Percentiles rank a stretch among this genome's conserved stretches.
phyloP scores from a whole-genome alignment of 37 sponge, comb jelly and placozoan species.

The Diacarnus erythraeanus region DNA sequence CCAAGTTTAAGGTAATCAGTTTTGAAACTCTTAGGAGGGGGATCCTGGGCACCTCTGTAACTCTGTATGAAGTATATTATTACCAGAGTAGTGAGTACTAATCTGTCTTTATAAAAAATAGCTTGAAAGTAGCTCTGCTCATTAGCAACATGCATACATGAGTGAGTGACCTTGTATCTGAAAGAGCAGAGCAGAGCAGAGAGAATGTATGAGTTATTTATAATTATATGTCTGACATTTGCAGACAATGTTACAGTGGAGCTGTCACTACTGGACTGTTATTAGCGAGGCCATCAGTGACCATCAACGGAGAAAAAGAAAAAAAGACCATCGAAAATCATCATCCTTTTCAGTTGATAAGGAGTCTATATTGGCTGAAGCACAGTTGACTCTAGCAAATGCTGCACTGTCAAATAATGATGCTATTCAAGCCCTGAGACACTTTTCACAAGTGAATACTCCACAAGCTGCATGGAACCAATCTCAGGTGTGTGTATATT shows the following conservation, averaged over 20 bases:
- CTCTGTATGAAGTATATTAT: too few species aligned
- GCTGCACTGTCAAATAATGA: constrained; percentile 55
- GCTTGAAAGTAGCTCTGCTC: too few species aligned
- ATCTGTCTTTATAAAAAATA: too few species aligned
- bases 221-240: too few species aligned
- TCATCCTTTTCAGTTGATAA: neutral
- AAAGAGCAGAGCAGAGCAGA: too few species aligned
- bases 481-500: constrained; percentile 52
- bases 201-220: too few species aligned
- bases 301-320: neutral
- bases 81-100: too few species aligned
- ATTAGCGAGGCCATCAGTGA: neutral
- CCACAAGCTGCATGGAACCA: constrained; percentile 67
- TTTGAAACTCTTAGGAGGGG: too few species aligned
- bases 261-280: constrained; percentile 51
- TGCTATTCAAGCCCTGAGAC: constrained; percentile 34
- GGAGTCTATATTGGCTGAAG: constrained; percentile 34
- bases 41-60: too few species aligned
- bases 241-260: constrained; percentile 36
- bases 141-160: too few species aligned
- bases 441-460: constrained; percentile 59
- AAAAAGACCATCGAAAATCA: neutral
- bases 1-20: too few species aligned
- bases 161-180: too few species aligned
- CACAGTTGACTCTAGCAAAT: constrained; percentile 54